Base-by-base conservation (phyloP, 2,888 invertebrate species). In the Gerosis bhagava region DNA sequence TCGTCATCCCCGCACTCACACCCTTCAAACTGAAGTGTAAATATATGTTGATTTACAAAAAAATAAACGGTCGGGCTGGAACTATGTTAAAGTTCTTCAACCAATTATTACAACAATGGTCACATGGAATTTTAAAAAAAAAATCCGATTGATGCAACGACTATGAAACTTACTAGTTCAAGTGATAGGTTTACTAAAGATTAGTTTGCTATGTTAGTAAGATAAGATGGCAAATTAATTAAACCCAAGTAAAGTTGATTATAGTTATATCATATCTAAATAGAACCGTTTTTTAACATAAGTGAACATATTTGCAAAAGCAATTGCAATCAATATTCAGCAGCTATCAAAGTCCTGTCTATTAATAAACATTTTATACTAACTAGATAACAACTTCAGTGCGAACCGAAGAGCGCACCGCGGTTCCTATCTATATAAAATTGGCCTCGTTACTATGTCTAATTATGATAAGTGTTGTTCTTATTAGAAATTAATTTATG, bases 401-500 rank as follows among this genome's bases (percentile, higher is more conserved):
- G 25, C 16, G 22, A 31, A 29, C 16, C n/a, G n/a, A 11, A 28
- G 39, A 11, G 16, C 3, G 25, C 28, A n/a, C n/a, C n/a, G 26
- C 26, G 21, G 7, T 15, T 11, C 19, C 43, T 31, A 19, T 19
- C 19, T 24, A 25, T 39, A 31, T 16, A 32, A 46, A 44, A 39
- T 26, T 40, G 46, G 32, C 21, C 31, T 13, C 26, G 34, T 46
- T 46, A 46, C 39, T 46, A 45, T 19, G 26, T 43, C 46, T 50
- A 46, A 48, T 47, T 44, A 53, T 32, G 44, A 26, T 48, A 43
- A 46, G 44, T 50, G 36, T 41, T 47, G 40, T 37, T 43, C 47
- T 50, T 50, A 53, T 45, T 48, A 53, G 47, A 53, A 47, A 43
- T 32, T 53, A 45, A 60, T 59, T 63, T 62, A 62, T 77, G 74